A percentile compares a stretch with the other conserved stretches of the same genome.
phyloP scores from a whole-genome alignment of 1,140 invertebrate genomes.

The Saccostrea glomerata region DNA sequence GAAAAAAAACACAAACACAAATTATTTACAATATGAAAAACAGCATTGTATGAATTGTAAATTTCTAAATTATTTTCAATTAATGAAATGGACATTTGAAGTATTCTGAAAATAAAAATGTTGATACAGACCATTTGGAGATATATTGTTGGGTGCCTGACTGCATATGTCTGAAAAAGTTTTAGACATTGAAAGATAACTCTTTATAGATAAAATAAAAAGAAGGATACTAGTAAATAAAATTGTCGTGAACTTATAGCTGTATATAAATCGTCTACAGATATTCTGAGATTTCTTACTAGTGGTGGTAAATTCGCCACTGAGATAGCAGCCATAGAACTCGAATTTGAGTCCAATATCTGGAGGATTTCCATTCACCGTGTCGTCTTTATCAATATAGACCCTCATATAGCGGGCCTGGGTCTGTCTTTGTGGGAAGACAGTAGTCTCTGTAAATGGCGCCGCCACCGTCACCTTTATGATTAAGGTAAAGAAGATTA shows the following conservation, averaged over 20 bases:
- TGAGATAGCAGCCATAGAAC: constrained; percentile 55
- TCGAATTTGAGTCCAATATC: constrained; percentile 57
- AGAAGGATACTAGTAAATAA: too few species aligned
- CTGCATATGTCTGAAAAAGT: constrained; percentile 48
- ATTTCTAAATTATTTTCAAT: too few species aligned
- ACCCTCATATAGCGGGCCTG: constrained; percentile 57
- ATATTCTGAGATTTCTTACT: constrained; percentile 25
- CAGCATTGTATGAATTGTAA: too few species aligned
- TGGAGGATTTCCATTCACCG: neutral
- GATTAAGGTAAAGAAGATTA: neutral
- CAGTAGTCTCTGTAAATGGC: constrained; percentile 20
- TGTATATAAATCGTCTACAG: too few species aligned
- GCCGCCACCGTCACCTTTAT: constrained; percentile 41
- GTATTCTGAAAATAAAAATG: constrained; percentile 1
- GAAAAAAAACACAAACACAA: neutral
- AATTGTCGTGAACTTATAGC: too few species aligned
- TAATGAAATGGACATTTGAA: neutral
- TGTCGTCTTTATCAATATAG: constrained; percentile 52
- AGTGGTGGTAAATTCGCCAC: constrained; percentile 39
- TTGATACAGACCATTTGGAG: constrained; percentile 37
- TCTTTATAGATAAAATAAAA: too few species aligned
- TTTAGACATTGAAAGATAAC: too few species aligned
- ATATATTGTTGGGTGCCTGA: constrained; percentile 11
- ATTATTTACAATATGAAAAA: too few species aligned
- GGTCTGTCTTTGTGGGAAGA: neutral